A percentile compares a stretch with the other conserved stretches of the same genome.
Evolutionary conservation across 30 jellyfish, hydroid and myxozoan species (phyloP).

Genomic region (Chrysaora quinquecirrha): DNA sequence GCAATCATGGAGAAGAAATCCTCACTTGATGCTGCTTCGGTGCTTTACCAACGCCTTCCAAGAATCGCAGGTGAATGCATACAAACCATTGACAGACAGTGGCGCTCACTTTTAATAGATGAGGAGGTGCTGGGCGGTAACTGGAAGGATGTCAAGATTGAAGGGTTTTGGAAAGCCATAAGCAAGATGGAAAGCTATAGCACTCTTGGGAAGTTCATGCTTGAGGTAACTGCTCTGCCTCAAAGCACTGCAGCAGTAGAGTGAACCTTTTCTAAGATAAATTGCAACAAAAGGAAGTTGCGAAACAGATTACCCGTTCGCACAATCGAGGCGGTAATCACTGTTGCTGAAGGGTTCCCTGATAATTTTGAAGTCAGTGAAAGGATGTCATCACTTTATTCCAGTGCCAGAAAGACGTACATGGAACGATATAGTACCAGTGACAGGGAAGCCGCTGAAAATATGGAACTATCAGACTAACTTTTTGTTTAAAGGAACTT

Average conservation of each 20-base stretch:
- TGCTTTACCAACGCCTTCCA: slow-evolving; percentile 20
- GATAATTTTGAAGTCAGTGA: slow-evolving; percentile 18
- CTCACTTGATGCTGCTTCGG: neutral
- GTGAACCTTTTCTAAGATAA: slow-evolving; percentile 39
- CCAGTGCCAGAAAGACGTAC: slow-evolving; percentile 19
- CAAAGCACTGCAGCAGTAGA: slow-evolving; percentile 74
- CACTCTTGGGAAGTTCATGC: slow-evolving; percentile 52
- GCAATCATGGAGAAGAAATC: slow-evolving; percentile 1
- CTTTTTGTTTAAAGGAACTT: neutral
- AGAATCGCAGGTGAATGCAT: slow-evolving; percentile 22
- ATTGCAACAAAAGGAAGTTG: slow-evolving; percentile 49
- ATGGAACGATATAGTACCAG: neutral
- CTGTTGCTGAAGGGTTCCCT: slow-evolving; percentile 52
- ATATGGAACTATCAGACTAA: neutral
- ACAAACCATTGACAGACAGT: slow-evolving; percentile 49
- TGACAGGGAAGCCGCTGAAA: slow-evolving; percentile 9
- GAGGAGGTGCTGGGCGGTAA: slow-evolving; percentile 12
- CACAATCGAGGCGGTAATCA: slow-evolving; percentile 61
- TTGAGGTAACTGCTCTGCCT: slow-evolving; percentile 56
- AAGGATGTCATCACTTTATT: neutral
- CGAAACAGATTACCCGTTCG: slow-evolving; percentile 31
- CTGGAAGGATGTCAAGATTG: slow-evolving; percentile 14
- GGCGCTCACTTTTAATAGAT: slow-evolving; percentile 53
- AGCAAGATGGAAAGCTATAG: neutral
- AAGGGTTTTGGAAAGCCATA: slow-evolving; percentile 43